Percentiles rank a stretch among this genome's conserved stretches.
Evolutionary conservation across 64 coral and sea anemone species (phyloP).

Genomic region (Stichodactyla mertensii): DNA sequence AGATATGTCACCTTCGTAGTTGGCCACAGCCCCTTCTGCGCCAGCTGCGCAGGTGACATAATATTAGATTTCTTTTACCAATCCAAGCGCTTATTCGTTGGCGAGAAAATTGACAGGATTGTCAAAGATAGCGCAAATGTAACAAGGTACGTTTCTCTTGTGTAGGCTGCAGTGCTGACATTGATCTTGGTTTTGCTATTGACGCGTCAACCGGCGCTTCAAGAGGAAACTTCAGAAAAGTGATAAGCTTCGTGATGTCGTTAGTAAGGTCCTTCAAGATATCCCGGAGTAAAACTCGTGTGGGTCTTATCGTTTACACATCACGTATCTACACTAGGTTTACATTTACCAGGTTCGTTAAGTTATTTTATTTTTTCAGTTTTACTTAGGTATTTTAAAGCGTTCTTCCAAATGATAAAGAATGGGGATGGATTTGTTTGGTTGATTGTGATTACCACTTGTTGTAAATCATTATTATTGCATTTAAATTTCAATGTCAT

Average conservation of each 20-base stretch:
- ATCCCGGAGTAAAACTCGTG: conserved; percentile 48
- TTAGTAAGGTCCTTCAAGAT: conserved; percentile 58
- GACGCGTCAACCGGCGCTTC: conserved; percentile 42
- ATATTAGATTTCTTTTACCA: too few species aligned
- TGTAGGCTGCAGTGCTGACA: conserved; percentile 49
- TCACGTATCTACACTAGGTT: conserved; percentile 29
- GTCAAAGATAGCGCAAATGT: not conserved
- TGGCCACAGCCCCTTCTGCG: too few species aligned
- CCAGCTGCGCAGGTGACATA: too few species aligned
- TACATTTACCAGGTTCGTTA: conserved; percentile 47
- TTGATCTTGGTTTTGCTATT: conserved; percentile 78
- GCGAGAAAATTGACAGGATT: not conserved
- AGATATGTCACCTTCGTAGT: too few species aligned
- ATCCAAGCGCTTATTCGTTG: too few species aligned
- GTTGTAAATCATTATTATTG: too few species aligned
- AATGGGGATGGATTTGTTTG: too few species aligned
- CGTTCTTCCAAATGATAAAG: too few species aligned
- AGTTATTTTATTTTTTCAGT: not conserved
- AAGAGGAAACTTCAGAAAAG: conserved; percentile 49
- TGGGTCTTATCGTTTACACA: conserved; percentile 57
- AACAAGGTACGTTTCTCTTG: not conserved
- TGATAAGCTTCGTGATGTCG: conserved; percentile 54
- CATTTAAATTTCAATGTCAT: too few species aligned
- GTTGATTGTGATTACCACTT: too few species aligned
- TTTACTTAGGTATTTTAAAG: too few species aligned